Evolutionary conservation across 1,140 invertebrate species (phyloP).

Genomic region (Drosophila albomicans): DNA sequence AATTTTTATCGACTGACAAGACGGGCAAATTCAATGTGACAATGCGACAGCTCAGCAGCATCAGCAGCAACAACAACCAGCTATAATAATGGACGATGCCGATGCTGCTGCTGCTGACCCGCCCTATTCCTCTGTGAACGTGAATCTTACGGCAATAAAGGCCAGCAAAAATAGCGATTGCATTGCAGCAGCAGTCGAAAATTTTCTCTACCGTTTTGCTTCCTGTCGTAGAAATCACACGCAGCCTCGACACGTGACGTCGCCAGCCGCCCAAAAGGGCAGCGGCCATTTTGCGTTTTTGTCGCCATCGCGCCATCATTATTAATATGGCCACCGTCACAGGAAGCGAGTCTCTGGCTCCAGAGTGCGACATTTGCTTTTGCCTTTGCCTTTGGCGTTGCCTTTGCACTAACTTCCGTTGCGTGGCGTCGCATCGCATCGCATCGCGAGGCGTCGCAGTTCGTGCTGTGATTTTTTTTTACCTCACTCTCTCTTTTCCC

Average conservation of each 20-base stretch:
- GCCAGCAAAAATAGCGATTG: constrained; percentile 32
- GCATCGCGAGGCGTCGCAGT: constrained; percentile 7
- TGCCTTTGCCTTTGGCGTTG: constrained; percentile 7
- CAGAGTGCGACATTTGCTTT: constrained; percentile 43
- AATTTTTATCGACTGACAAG: constrained; percentile 66
- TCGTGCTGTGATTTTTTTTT: constrained; percentile 60
- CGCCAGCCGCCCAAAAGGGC: constrained; percentile 31
- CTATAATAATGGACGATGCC: constrained; percentile 37
- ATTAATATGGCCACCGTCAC: constrained; percentile 64
- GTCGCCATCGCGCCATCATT: constrained; percentile 65
- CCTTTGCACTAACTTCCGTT: constrained; percentile 60
- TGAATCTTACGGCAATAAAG: constrained; percentile 22
- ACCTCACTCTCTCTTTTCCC: neutral
- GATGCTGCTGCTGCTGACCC: constrained; percentile 11
- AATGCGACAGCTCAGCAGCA: constrained; percentile 43
- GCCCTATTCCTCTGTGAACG: neutral
- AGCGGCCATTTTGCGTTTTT: constrained; percentile 70
- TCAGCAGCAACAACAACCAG: constrained; percentile 10
- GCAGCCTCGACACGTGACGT: constrained; percentile 75
- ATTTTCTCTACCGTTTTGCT: constrained; percentile 43
- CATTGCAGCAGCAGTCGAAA: constrained; percentile 14
- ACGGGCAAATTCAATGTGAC: constrained; percentile 59
- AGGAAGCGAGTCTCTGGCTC: neutral
- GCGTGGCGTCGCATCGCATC: constrained; percentile 38
- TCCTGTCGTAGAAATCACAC: constrained; percentile 70